Conservation (phyloP, 2,113 vertebrate species). For the Dicaeum eximium region DNA sequence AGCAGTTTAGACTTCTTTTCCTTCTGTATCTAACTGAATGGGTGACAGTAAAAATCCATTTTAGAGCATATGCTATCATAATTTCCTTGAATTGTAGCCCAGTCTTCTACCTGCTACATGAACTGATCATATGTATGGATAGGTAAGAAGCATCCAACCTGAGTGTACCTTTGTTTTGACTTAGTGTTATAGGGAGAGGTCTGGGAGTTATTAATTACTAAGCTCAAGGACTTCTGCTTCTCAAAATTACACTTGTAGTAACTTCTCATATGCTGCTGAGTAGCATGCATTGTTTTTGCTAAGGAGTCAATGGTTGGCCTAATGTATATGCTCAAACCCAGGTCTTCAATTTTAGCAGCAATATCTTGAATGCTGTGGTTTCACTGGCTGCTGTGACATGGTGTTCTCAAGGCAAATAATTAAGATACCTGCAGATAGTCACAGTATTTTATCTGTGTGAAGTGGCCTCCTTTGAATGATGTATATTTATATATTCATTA, state of each 20-base stretch:
- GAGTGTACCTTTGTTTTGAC: not conserved
- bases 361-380: not conserved
- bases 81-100: not conserved
- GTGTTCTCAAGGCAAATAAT: not conserved
- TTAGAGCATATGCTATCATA: not conserved
- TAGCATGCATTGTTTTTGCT: not conserved
- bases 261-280: not conserved
- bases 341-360: not conserved
- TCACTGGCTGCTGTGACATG: not conserved
- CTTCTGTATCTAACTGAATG: not conserved
- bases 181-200: not conserved
- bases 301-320: not conserved
- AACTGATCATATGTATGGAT: not conserved
- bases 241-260: not conserved
- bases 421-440: not conserved
- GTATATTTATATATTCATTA: not conserved
- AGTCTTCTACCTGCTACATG: not conserved
- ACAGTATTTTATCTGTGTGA: not conserved
- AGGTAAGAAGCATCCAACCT: not conserved
- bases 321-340: not conserved
- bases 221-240: not conserved
- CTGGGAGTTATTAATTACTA: not conserved
- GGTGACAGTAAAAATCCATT: not conserved
- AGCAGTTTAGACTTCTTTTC: not conserved
- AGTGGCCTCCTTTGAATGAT: not conserved